phyloP scores from a whole-genome alignment of 1,140 invertebrate species.

The Zaprionus capensis region DNA sequence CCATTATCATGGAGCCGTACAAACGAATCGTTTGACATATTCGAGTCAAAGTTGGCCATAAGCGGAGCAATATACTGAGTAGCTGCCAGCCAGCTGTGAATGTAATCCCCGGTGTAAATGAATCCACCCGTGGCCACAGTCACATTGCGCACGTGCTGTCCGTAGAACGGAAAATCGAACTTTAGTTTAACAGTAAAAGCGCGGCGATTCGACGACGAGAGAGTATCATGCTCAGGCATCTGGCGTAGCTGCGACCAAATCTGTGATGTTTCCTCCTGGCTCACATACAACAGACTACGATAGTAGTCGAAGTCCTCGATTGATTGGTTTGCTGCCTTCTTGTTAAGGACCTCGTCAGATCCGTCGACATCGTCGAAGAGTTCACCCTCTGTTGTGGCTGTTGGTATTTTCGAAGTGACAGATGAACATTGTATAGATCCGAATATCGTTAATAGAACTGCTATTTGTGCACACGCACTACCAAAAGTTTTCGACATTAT shows the following conservation, averaged over 20 bases:
- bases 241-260: slow-evolving; percentile 91
- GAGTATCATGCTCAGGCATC: slow-evolving; percentile 88
- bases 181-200: slow-evolving; percentile 92
- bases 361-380: slow-evolving; percentile 56
- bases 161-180: slow-evolving; percentile 98
- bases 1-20: slow-evolving; percentile 95
- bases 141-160: slow-evolving; percentile 94
- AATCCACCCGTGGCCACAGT: slow-evolving; percentile 99
- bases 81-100: slow-evolving; percentile 98
- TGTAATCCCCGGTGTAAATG: slow-evolving; percentile 97
- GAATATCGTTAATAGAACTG: too few species aligned
- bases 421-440: too few species aligned
- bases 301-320: slow-evolving; percentile 90
- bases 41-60: slow-evolving; percentile 99
- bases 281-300: slow-evolving; percentile 89
- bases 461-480: too few species aligned
- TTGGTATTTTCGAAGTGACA: too few species aligned
- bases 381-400: slow-evolving; percentile 35
- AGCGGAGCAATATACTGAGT: slow-evolving; percentile 99
- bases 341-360: slow-evolving; percentile 54
- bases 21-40: slow-evolving; percentile 90
- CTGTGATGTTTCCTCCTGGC: slow-evolving; percentile 86
- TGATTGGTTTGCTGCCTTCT: slow-evolving; percentile 32
- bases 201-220: slow-evolving; percentile 94
- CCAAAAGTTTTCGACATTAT: too few species aligned